A percentile compares a stretch with the other conserved stretches of the same genome.
Evolutionary conservation across 2,113 vertebrate species (phyloP).

Genomic region (Fulica atra): DNA sequence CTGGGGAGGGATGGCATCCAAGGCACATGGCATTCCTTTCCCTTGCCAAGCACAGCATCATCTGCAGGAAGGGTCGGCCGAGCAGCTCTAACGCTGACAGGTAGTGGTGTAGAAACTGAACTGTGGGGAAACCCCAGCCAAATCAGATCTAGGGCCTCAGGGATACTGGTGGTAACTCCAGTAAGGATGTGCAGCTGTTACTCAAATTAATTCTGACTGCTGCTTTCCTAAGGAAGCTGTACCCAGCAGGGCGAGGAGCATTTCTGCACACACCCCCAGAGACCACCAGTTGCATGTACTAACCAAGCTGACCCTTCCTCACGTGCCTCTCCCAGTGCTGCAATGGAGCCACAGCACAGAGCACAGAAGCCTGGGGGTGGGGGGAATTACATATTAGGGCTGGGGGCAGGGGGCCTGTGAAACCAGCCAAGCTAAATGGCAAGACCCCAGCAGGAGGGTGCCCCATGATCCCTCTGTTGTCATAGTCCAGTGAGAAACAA

Average conservation of each 20-base stretch:
- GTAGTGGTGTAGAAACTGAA: not conserved
- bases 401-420: not conserved
- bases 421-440: not conserved
- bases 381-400: not conserved
- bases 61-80: not conserved
- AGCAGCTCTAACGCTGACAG: not conserved
- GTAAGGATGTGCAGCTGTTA: not conserved
- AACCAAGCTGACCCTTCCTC: not conserved
- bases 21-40: not conserved
- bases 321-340: not conserved
- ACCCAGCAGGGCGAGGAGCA: not conserved
- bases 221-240: not conserved
- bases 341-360: fast-evolving
- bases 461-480: not conserved
- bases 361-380: fast-evolving
- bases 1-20: not conserved
- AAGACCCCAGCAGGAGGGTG: not conserved
- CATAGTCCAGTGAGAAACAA: not conserved
- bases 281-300: not conserved
- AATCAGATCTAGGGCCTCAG: fast-evolving
- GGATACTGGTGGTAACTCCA: not conserved
- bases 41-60: not conserved
- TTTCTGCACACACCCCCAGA: not conserved
- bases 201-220: not conserved
- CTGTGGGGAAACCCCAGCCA: not conserved